Evolutionary conservation across 53 echinoderm and acorn worm genomes (phyloP).

Genomic region (Hippasteria phrygiana): DNA sequence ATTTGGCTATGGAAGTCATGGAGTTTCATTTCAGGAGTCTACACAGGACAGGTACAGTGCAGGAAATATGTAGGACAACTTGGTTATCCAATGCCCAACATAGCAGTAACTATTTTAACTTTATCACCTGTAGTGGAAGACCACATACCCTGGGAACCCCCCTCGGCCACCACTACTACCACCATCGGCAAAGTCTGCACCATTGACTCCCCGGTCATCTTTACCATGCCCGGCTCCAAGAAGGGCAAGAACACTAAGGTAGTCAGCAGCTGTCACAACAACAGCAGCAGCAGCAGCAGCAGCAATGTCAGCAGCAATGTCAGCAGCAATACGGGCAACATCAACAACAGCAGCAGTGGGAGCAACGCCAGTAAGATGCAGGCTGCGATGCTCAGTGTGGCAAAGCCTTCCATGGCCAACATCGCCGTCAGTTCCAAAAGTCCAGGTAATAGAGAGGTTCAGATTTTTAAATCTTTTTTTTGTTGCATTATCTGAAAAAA

Average conservation of each 20-base stretch:
- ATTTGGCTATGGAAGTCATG: no score
- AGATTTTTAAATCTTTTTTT: no score
- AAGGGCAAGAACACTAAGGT: conserved; percentile 72
- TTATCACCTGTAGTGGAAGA: no score
- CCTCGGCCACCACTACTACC: conserved; percentile 96
- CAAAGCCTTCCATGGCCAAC: conserved; percentile 57
- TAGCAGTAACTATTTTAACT: no score
- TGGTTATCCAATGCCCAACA: no score
- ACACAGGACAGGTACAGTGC: no score
- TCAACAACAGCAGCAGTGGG: conserved; percentile 60
- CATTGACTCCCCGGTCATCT: conserved; percentile 75
- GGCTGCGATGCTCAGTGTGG: conserved; percentile 16
- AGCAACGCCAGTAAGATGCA: conserved; percentile 51
- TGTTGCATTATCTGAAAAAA: no score
- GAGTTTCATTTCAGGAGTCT: no score
- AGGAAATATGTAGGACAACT: no score
- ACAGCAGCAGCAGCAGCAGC: conserved; percentile 52
- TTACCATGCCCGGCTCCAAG: conserved; percentile 67
- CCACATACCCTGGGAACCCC: conserved; percentile 85
- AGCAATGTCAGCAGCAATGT: conserved; percentile 34
- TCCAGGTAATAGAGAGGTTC: conserved; percentile 31
- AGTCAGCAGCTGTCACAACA: conserved; percentile 38
- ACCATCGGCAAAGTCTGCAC: conserved; percentile 95
- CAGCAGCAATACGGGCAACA: conserved; percentile 51
- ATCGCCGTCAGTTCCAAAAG: conserved; percentile 6